Evolutionary conservation across 2,113 vertebrate genomes (phyloP), one percentile per base, ranked within the genome.

Genomic region (Lanius collurio): DNA sequence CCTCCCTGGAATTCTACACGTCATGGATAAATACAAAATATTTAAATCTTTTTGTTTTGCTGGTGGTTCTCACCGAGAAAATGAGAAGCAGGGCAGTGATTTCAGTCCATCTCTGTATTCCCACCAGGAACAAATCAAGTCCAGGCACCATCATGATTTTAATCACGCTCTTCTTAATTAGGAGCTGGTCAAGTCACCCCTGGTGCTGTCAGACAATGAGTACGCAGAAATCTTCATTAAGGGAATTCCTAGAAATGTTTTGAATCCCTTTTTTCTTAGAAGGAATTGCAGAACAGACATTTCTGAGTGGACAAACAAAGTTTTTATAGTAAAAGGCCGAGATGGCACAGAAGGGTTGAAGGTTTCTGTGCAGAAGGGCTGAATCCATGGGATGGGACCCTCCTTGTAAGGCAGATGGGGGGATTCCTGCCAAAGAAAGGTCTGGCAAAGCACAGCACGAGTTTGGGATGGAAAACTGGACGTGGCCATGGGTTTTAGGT

Each of bases 401-500:
- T 7, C 13, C 16, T 78, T 28, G 10, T 2, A 28, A 63, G 59
- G 21, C 6, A 15, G 71, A 16, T 22, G 4, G 39, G 23, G 27
- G 19, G 6, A 62, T 19, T 59, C 62, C 49, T 64, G 53, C 31
- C 37, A 57, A 62, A 67, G 12, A 31, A 60, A 85, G 35, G 8
- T 37, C 42, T 68, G 39, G 85, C 39, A 68, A 78, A 7, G 3
- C 5, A 2, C 6, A 3, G 1, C 19, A 8, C 0, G 2, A 62
- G 69, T 41, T 74, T 75, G 74, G 59, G 78, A 24, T 68, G 37
- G 12, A 33, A 46, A 84, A 75, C 10, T 42, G 60, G 77, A 6
- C 3, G 1, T 1, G 1, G 12, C 10, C 21, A 27, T 0, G 0
- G 26, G 11, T 5, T 79, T 78, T 28, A 14, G 15, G 6, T 5